phyloP scores from a whole-genome alignment of 1,140 invertebrate species.

The Pogonus chalceus region DNA sequence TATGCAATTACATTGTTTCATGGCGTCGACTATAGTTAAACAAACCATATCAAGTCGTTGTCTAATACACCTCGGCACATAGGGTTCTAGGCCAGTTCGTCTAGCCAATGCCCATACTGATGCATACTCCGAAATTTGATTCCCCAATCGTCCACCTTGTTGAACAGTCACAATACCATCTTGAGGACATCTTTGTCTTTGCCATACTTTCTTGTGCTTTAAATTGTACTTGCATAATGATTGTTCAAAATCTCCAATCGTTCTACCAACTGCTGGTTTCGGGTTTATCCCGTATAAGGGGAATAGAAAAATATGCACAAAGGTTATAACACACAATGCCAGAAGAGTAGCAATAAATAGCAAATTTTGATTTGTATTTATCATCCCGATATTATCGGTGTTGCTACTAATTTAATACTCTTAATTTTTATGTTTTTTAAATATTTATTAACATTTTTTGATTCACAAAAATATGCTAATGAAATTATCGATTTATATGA shows the following conservation, averaged over 20 bases:
- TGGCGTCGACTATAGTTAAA: too few species aligned
- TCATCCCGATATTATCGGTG: too few species aligned
- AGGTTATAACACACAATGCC: constrained; percentile 45
- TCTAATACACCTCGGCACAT: constrained; percentile 45
- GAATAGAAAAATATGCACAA: constrained; percentile 51
- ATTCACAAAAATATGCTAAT: too few species aligned
- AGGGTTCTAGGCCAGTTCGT: constrained; percentile 47
- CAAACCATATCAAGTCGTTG: constrained; percentile 43
- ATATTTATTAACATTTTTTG: too few species aligned
- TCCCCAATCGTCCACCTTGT: constrained; percentile 47
- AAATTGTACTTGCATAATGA: constrained; percentile 42
- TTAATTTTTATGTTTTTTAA: too few species aligned
- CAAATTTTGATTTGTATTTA: constrained; percentile 38
- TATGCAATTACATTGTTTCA: too few species aligned
- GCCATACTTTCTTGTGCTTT: constrained; percentile 30
- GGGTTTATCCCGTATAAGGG: constrained; percentile 44
- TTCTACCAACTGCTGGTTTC: constrained; percentile 30
- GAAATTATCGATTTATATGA: too few species aligned
- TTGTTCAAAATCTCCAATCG: constrained; percentile 42
- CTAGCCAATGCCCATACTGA: constrained; percentile 47
- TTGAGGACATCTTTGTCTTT: constrained; percentile 30
- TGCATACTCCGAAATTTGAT: constrained; percentile 56
- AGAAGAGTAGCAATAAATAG: constrained; percentile 48
- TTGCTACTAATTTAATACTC: too few species aligned
- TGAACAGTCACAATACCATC: constrained; percentile 34